A percentile compares a stretch with the other conserved stretches of the same genome.
These are phyloP conservation scores for Mormyrops attenuatus DNA, from an alignment of 2,797 vertebrate species.

Conservation along the genomic window DNA sequence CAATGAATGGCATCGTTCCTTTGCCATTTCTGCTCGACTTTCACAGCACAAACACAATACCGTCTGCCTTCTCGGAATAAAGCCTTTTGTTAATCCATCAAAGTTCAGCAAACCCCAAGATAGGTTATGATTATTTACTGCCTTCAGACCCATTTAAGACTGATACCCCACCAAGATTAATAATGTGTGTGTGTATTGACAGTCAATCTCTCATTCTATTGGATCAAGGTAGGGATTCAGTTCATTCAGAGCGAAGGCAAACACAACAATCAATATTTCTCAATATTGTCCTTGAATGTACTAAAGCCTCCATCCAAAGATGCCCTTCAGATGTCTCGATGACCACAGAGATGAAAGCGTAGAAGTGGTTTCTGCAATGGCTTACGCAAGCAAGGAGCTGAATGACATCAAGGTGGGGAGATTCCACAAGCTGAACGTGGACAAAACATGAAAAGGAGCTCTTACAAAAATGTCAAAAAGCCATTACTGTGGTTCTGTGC, in stretches of 20 bases:
- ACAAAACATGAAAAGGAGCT: neutral
- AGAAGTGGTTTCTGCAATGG: neutral
- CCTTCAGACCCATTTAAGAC: neutral
- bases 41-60: constrained; percentile 5
- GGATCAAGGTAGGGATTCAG: neutral
- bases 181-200: constrained; percentile 1
- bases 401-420: neutral
- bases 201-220: neutral
- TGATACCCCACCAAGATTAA: constrained; percentile 13
- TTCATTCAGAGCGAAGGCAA: neutral
- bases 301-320: neutral
- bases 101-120: constrained; percentile 17
- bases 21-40: neutral
- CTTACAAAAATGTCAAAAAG: neutral
- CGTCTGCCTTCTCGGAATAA: constrained; percentile 10
- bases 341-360: neutral
- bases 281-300: neutral
- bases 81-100: constrained; percentile 16
- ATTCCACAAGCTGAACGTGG: neutral
- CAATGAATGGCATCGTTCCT: neutral
- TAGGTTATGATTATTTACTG: constrained; percentile 16
- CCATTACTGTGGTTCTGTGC: neutral
- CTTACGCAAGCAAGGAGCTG: neutral
- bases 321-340: neutral
- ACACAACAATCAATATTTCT: constrained; percentile 15